Percentiles rank a stretch among this genome's conserved stretches.
Conservation (phyloP, 2,113 vertebrate genomes). For the Halichoerus grypus region DNA sequence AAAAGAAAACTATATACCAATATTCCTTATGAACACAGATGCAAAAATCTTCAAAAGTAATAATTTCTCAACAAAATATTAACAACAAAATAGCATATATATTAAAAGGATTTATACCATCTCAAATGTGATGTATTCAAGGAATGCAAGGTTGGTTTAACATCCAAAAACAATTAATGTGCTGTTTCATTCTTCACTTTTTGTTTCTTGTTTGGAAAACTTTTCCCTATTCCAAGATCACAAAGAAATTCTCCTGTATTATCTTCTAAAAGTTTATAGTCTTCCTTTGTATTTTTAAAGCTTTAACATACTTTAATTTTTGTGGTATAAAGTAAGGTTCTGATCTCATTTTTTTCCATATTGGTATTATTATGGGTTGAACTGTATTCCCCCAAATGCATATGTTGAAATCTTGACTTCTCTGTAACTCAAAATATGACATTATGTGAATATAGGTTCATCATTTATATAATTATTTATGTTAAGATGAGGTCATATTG, state of each 20-base stretch:
- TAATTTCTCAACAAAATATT: conserved; percentile 29
- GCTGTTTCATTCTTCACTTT: not conserved
- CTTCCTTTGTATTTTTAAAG: conserved; percentile 8
- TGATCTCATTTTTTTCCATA: not conserved
- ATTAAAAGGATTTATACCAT: conserved; percentile 19
- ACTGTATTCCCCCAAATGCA: not conserved
- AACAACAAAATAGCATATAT: not conserved
- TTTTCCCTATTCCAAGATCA: not conserved
- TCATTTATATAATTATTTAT: not conserved
- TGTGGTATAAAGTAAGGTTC: not conserved
- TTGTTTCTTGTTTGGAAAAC: conserved; percentile 9
- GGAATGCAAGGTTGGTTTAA: conserved; percentile 35
- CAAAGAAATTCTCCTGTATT: not conserved
- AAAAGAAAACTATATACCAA: not conserved
- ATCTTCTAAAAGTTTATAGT: not conserved
- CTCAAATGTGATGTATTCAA: not conserved
- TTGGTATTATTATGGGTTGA: not conserved
- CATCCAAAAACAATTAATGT: not conserved
- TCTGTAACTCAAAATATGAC: not conserved
- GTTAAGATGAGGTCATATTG: not conserved
- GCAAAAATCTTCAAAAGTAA: conserved; percentile 1
- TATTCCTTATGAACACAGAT: not conserved
- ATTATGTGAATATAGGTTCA: not conserved
- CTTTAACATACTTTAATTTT: not conserved
- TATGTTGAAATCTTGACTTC: conserved; percentile 14